These are phyloP conservation scores for Garra rufa DNA, from an alignment of 2,113 vertebrate genomes.

Conservation along the genomic window DNA sequence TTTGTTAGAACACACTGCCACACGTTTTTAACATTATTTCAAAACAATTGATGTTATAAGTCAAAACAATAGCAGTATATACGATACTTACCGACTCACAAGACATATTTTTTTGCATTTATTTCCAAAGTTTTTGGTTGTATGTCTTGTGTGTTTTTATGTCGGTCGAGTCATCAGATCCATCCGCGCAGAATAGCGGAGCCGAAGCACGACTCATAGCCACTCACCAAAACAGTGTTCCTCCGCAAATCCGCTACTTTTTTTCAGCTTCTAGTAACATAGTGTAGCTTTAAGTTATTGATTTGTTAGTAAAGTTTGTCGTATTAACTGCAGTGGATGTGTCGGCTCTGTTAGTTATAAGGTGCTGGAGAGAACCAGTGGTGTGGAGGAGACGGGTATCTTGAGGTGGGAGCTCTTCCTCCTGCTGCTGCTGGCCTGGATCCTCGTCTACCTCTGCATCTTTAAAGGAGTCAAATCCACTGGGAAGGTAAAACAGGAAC, in stretches of 20 bases:
- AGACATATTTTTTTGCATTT: no score
- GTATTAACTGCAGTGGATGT: background rate
- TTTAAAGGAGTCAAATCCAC: constrained; percentile 81
- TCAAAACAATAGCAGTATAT: no score
- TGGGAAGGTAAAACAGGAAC: constrained; percentile 70
- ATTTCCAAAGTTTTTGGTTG: no score
- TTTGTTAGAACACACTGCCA: no score
- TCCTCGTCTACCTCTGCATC: constrained; percentile 78
- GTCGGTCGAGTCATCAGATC: background rate
- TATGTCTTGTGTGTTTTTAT: no score
- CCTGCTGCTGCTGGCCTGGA: constrained; percentile 75
- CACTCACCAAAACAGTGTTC: background rate
- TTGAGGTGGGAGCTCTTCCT: constrained; percentile 77
- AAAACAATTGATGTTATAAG: no score
- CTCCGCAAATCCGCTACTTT: no score
- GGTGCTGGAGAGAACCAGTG: constrained; percentile 72
- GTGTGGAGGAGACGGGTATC: constrained; percentile 69
- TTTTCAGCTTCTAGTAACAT: background rate
- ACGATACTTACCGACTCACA: no score
- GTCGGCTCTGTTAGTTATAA: constrained; percentile 62
- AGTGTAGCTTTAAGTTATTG: background rate
- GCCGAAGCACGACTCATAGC: no score
- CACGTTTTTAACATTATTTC: no score
- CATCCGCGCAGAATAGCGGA: background rate
- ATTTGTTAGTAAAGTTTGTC: background rate